Percentiles rank a stretch among this genome's conserved stretches.
Evolutionary conservation across 2,888 invertebrate species (phyloP).

Genomic region (Dendrolimus houi): DNA sequence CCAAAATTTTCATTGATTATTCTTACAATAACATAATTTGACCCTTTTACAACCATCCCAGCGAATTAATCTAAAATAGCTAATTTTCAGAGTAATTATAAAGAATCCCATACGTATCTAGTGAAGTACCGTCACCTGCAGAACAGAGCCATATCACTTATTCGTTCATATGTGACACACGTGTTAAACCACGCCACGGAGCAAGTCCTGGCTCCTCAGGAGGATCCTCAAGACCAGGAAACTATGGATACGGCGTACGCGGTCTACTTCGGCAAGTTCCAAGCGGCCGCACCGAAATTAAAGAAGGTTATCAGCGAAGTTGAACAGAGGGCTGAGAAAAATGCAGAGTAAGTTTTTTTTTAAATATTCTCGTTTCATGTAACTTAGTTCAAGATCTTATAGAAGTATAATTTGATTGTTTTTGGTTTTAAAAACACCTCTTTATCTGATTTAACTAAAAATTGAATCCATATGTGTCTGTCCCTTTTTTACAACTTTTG

Average conservation of each 20-base stretch:
- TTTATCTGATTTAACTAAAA: too few relatives aligned
- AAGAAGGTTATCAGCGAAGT: conserved; percentile 88
- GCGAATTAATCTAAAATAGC: neutral
- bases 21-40: too few relatives aligned
- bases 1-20: too few relatives aligned
- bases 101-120: conserved; percentile 88
- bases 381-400: too few relatives aligned
- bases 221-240: conserved; percentile 37
- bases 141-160: conserved; percentile 85
- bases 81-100: conserved; percentile 82
- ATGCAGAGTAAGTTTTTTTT: conserved; percentile 79
- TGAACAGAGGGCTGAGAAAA: conserved; percentile 84
- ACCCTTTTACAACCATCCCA: too few relatives aligned
- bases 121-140: conserved; percentile 91
- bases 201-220: conserved; percentile 76
- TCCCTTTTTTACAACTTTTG: too few relatives aligned
- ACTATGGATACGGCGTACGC: conserved; percentile 84
- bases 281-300: conserved; percentile 91
- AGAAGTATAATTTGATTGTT: too few relatives aligned
- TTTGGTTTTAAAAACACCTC: too few relatives aligned
- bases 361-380: neutral
- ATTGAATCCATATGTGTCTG: too few relatives aligned
- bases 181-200: conserved; percentile 88
- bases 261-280: conserved; percentile 95
- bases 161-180: conserved; percentile 86